phyloP scores from a whole-genome alignment of 2,888 invertebrate genomes.

The Elmis aenea region DNA sequence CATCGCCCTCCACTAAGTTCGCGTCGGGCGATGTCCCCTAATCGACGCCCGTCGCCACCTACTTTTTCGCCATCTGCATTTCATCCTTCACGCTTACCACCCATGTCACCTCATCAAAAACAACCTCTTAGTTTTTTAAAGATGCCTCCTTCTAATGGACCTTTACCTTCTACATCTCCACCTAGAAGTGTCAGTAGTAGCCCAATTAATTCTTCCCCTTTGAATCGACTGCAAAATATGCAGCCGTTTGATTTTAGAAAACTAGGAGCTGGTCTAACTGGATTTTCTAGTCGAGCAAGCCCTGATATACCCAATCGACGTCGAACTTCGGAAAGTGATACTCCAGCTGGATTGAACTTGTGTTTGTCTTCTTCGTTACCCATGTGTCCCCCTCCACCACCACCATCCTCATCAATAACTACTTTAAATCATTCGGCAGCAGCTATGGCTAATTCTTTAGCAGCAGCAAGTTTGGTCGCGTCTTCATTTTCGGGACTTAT shows the following conservation, averaged over 20 bases:
- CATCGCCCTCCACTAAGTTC: conserved; percentile 43
- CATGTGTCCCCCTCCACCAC: conserved; percentile 59
- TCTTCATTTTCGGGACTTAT: conserved; percentile 58
- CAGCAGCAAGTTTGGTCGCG: conserved; percentile 58
- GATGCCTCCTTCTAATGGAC: conserved; percentile 47
- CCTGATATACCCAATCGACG: conserved; percentile 41
- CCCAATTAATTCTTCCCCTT: conserved; percentile 65
- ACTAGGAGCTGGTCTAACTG: conserved; percentile 59
- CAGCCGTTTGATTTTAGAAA: conserved; percentile 92
- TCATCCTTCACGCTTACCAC: conserved; percentile 44
- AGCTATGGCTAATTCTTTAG: conserved; percentile 50
- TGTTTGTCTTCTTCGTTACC: conserved; percentile 57
- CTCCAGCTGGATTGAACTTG: conserved; percentile 54
- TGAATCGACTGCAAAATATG: conserved; percentile 90
- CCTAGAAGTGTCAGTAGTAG: conserved; percentile 54
- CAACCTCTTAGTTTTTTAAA: conserved; percentile 47
- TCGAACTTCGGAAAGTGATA: conserved; percentile 50
- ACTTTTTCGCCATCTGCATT: conserved; percentile 49
- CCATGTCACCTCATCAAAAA: conserved; percentile 49
- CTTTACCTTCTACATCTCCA: conserved; percentile 55
- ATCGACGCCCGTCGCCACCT: conserved; percentile 61
- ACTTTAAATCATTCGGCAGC: conserved; percentile 55
- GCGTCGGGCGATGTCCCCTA: conserved; percentile 62
- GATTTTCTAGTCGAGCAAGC: conserved; percentile 50
- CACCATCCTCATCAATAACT: conserved; percentile 49